These are phyloP conservation scores for Psilanteris sp. DNA, from an alignment of 1,140 invertebrate genomes.

Conservation along the genomic window DNA sequence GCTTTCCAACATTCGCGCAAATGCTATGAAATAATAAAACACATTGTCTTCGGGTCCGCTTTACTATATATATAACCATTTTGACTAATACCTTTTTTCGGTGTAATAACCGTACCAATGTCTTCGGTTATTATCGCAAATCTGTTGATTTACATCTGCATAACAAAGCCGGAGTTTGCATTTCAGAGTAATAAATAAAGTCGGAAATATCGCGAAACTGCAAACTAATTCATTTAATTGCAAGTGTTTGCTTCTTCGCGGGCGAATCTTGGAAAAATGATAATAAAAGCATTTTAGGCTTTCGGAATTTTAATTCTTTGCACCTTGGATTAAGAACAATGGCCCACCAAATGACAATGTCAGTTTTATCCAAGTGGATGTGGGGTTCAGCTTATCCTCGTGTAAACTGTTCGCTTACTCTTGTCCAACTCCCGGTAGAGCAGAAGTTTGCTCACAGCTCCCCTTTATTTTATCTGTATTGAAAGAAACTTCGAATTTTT, in stretches of 20 bases:
- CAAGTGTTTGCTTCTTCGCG: conserved; percentile 16
- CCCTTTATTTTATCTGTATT: conserved; percentile 56
- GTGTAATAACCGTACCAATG: no score
- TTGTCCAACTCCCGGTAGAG: conserved; percentile 50
- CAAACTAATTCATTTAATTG: conserved; percentile 49
- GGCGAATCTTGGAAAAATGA: conserved; percentile 2
- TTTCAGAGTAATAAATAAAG: background rate
- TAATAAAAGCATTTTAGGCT: conserved; percentile 25
- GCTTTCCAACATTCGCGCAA: no score
- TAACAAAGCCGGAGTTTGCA: no score
- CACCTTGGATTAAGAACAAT: conserved; percentile 48
- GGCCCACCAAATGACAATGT: conserved; percentile 56
- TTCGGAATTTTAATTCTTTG: conserved; percentile 57
- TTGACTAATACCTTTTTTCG: no score
- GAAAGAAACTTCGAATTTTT: conserved; percentile 53
- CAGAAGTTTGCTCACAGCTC: conserved; percentile 46
- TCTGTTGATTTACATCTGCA: conserved; percentile 4
- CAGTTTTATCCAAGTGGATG: conserved; percentile 57
- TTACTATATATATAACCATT: no score
- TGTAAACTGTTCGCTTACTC: conserved; percentile 55
- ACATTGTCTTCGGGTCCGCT: no score
- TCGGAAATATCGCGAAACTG: background rate
- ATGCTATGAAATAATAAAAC: no score
- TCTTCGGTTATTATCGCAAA: conserved; percentile 1
- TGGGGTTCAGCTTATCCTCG: conserved; percentile 50